Base-by-base conservation (phyloP, 2,113 vertebrate genomes). In the Callocephalon fimbriatum region DNA sequence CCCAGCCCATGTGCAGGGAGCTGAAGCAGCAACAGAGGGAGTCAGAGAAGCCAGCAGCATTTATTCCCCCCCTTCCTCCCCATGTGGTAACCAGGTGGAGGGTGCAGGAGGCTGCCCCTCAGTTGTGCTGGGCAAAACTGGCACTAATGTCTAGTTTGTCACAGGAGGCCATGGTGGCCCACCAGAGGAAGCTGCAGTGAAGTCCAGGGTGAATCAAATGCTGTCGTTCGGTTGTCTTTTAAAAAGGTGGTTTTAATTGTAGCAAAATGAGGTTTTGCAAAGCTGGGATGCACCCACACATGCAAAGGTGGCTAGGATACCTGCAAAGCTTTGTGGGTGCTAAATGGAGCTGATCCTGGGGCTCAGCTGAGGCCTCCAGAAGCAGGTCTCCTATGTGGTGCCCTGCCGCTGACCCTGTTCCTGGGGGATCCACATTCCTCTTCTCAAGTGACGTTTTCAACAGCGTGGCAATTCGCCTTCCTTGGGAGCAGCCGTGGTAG, bases 401-500 rank as follows among this genome's bases (percentile, higher is more conserved):
- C 29, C 4, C 15, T 2, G 1, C 15, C 6, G 8, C 70, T 74
- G 67, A 47, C 48, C 20, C 70, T 40, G 26, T 19, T 32, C 45
- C 21, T 8, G 2, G 32, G 19, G 38, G 27, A n/a, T 72, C 35
- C 3, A 0, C 2, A 2, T 70, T 86, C 31, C 48, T 18, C 44
- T 76, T 66, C 48, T 58, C 16, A n/a, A 42, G 54, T 25, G 53
- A 27, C 0, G 1, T 68, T 91, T 71, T 32, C 71, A 51, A 0
- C 44, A 22, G 15, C 0, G 0, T 63, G 31, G 50, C 38, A 51
- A 51, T 53, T 62, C 0, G 5, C 32, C 38, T 31, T 81, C 32
- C 68, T 32, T 1, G 0, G 11, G 1, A 3, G 63, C 68, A 74
- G 48, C 63, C 0, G 1, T 14, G 45, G n/a, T 62, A 4, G 70